These are phyloP conservation scores for Nasonovia ribisnigri DNA, from an alignment of 2,888 invertebrate genomes.

Conservation along the genomic window DNA sequence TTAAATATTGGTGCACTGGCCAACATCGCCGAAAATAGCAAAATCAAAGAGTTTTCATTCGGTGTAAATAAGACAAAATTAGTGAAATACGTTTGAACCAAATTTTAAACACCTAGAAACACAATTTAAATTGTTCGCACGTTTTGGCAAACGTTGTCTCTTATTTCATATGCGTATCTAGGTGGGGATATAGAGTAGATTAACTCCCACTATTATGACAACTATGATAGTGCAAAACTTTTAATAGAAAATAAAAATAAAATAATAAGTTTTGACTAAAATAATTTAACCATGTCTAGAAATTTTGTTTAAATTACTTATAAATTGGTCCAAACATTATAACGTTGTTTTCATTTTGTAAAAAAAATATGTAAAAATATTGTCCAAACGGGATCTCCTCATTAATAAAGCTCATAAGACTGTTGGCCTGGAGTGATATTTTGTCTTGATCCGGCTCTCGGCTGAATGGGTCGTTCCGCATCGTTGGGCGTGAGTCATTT, in stretches of 20 bases:
- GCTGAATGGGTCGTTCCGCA: neutral
- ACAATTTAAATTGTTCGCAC: neutral
- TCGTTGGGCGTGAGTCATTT: neutral
- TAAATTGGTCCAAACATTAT: neutral
- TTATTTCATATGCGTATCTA: neutral
- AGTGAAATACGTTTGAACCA: neutral
- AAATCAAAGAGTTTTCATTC: neutral
- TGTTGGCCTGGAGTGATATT: neutral
- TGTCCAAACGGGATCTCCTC: neutral
- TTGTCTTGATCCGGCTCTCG: neutral
- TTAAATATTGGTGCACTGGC: neutral
- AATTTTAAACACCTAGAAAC: neutral
- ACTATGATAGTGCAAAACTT: neutral
- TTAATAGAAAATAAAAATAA: neutral
- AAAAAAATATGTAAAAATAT: neutral
- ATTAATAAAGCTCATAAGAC: neutral
- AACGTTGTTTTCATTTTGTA: neutral
- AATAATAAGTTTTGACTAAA: no score
- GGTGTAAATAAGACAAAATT: neutral
- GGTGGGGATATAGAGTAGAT: neutral
- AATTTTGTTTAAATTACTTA: neutral
- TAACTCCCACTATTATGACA: neutral
- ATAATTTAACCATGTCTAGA: neutral
- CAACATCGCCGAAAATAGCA: neutral
- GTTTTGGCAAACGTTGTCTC: no score